phyloP scores from a whole-genome alignment of 2,888 invertebrate species.

The Cantharis flavilabris region DNA sequence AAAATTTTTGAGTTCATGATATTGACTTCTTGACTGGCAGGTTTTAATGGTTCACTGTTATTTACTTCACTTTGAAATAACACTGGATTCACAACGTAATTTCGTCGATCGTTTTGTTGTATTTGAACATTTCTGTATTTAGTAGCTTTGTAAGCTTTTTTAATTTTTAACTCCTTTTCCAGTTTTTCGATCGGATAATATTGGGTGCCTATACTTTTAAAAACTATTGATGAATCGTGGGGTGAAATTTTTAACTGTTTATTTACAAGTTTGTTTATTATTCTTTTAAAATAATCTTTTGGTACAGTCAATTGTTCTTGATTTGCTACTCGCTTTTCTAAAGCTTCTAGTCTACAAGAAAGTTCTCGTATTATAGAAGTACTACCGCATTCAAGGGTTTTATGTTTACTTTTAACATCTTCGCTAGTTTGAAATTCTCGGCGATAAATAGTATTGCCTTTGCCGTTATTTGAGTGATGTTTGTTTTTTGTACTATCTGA shows the following conservation, averaged over 20 bases:
- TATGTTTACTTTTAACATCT: not conserved
- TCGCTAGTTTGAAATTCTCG: not conserved
- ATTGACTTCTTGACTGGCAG: not conserved
- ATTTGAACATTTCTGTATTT: slow-evolving; percentile 21
- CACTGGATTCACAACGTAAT: slow-evolving; percentile 6
- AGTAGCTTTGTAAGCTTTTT: not conserved
- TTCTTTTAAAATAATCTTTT: slow-evolving; percentile 51
- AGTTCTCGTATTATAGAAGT: slow-evolving; percentile 37
- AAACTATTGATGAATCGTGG: not conserved
- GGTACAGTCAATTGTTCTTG: slow-evolving; percentile 51
- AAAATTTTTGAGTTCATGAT: not conserved
- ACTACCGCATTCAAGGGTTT: not conserved
- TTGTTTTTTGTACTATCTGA: not conserved
- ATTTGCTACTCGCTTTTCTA: slow-evolving; percentile 46
- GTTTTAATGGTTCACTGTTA: not conserved
- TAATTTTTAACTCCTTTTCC: not conserved
- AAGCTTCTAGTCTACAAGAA: slow-evolving; percentile 40
- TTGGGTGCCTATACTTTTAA: not conserved
- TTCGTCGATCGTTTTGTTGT: slow-evolving; percentile 8
- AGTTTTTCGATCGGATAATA: not conserved
- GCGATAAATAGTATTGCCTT: not conserved
- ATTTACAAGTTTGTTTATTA: slow-evolving; percentile 51
- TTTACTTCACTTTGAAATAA: not conserved
- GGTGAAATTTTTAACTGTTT: not conserved
- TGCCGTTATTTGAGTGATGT: not conserved